These are phyloP conservation scores for Hormaphis cornu DNA, from an alignment of 1,140 invertebrate species.

Conservation along the genomic window DNA sequence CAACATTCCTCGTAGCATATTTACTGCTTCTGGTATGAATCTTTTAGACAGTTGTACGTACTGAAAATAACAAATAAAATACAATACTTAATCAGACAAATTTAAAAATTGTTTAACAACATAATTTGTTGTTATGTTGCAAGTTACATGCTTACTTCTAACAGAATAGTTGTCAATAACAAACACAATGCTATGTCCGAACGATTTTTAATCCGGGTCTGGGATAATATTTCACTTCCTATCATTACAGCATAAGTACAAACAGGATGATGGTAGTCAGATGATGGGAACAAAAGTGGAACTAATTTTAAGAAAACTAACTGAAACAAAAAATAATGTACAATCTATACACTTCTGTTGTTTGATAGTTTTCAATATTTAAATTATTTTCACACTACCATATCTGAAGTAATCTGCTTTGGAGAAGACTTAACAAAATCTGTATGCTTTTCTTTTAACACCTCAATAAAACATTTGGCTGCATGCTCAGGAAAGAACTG, in stretches of 20 bases:
- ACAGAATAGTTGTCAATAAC: conserved; percentile 59
- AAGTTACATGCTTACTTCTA: conserved; percentile 52
- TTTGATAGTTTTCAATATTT: conserved; percentile 14
- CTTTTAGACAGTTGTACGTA: conserved; percentile 72
- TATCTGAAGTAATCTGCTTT: conserved; percentile 14
- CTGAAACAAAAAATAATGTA: conserved; percentile 43
- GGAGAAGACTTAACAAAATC: neutral
- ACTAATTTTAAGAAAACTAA: conserved; percentile 71
- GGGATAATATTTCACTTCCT: conserved; percentile 66
- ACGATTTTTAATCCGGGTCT: conserved; percentile 51
- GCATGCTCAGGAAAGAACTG: conserved; percentile 58
- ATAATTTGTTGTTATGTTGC: neutral
- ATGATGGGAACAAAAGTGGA: conserved; percentile 70
- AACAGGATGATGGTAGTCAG: conserved; percentile 79
- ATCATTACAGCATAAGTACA: conserved; percentile 73
- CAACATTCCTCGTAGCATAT: conserved; percentile 62
- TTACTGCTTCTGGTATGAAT: conserved; percentile 65
- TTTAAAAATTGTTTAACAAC: neutral
- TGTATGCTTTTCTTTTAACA: conserved; percentile 63
- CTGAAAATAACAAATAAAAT: conserved; percentile 45
- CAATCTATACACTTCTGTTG: too few species aligned
- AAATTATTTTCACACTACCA: conserved; percentile 1
- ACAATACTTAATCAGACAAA: neutral
- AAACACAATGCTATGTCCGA: conserved; percentile 67
- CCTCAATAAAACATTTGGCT: conserved; percentile 53